phyloP scores from a whole-genome alignment of 1,140 invertebrate species.

The Hesperophylax magnus region DNA sequence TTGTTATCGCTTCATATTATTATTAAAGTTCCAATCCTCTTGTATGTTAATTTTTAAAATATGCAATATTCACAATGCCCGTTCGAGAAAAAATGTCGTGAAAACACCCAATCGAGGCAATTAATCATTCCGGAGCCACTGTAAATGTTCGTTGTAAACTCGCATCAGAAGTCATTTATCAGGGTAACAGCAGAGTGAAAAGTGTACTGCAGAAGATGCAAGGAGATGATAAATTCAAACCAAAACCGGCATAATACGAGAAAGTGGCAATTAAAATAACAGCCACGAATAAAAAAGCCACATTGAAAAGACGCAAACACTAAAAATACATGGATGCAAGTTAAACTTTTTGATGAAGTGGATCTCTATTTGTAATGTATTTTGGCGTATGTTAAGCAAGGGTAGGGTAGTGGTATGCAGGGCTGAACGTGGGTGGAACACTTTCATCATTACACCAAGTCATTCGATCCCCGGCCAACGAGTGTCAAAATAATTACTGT shows the following conservation, averaged over 20 bases:
- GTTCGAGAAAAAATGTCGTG: background rate
- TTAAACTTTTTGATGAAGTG: background rate
- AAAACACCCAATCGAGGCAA: background rate
- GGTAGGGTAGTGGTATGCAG: background rate
- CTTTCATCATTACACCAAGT: slow-evolving; percentile 37
- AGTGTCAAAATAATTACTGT: background rate
- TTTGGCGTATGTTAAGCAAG: slow-evolving; percentile 7
- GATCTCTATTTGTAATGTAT: background rate
- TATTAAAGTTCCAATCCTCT: background rate
- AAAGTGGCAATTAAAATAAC: slow-evolving; percentile 8
- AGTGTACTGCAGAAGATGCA: background rate
- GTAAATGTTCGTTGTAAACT: slow-evolving; percentile 16
- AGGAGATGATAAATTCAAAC: slow-evolving; percentile 1
- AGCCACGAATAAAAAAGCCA: background rate
- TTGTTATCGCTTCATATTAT: too few species aligned
- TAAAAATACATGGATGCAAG: background rate
- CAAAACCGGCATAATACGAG: too few species aligned
- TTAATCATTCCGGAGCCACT: slow-evolving; percentile 20
- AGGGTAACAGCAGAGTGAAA: slow-evolving; percentile 17
- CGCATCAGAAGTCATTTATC: slow-evolving; percentile 26
- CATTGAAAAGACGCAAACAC: background rate
- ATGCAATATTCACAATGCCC: background rate
- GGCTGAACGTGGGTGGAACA: slow-evolving; percentile 25
- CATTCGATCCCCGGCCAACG: background rate
- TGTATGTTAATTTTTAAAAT: background rate